Conservation (phyloP, 1,140 invertebrate species). For the Neocloeon triangulifer region DNA sequence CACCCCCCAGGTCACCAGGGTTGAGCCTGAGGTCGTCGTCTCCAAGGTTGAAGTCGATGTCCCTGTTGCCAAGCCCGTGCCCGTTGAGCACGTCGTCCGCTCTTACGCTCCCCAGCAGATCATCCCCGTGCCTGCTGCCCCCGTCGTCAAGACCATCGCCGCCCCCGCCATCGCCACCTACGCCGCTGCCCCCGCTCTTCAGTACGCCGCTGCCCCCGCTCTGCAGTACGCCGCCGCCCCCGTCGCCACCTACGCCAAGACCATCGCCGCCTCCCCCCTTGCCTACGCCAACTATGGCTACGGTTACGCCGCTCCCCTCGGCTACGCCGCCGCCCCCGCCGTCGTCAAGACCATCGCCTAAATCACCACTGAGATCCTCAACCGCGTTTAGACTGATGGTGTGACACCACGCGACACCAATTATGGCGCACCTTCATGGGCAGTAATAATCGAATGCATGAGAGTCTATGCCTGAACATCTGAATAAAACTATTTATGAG, state of each 20-base stretch:
- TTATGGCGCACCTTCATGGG: too few relatives aligned
- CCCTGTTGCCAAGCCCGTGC: slow-evolving; percentile 8
- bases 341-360: too few relatives aligned
- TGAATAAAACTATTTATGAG: too few relatives aligned
- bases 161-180: slow-evolving; percentile 2
- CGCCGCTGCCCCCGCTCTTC: background rate
- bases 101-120: too few relatives aligned
- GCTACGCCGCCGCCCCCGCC: slow-evolving; percentile 6
- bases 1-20: slow-evolving; percentile 13
- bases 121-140: slow-evolving; percentile 11
- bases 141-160: slow-evolving; percentile 8
- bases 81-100: too few relatives aligned
- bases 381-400: too few relatives aligned
- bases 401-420: too few relatives aligned
- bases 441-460: too few relatives aligned
- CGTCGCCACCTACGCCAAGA: background rate
- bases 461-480: too few relatives aligned
- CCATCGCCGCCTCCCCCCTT: background rate
- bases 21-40: slow-evolving; percentile 13
- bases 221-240: too few relatives aligned
- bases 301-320: slow-evolving; percentile 3
- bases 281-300: slow-evolving; percentile 2
- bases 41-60: slow-evolving; percentile 12
- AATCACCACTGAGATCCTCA: too few relatives aligned
- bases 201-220: too few relatives aligned